A percentile compares a stretch with the other conserved stretches of the same genome.
These are phyloP conservation scores for Eupelmus urozonus DNA, from an alignment of 2,888 invertebrate species.

Conservation along the genomic window DNA sequence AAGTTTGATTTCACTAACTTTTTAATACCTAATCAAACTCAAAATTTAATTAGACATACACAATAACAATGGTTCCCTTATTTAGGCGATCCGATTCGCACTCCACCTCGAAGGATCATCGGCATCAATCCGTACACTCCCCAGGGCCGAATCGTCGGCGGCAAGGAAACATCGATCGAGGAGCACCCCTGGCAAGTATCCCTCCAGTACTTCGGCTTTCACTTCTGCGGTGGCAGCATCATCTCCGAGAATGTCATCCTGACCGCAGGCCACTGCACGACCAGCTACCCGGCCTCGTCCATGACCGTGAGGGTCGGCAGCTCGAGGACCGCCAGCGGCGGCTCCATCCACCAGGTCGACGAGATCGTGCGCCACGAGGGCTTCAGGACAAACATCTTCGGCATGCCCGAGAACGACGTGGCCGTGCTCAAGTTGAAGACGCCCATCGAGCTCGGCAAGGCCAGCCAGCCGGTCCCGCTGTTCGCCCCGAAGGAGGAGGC, in stretches of 20 bases:
- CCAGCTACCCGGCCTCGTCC: slow-evolving; percentile 64
- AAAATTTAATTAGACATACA: too few species aligned
- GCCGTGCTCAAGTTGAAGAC: slow-evolving; percentile 79
- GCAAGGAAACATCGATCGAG: slow-evolving; percentile 78
- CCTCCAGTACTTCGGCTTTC: slow-evolving; percentile 75
- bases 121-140: slow-evolving; percentile 59
- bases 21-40: too few species aligned
- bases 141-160: slow-evolving; percentile 78
- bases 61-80: too few species aligned
- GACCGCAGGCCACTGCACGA: slow-evolving; percentile 81
- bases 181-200: slow-evolving; percentile 79
- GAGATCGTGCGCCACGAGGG: slow-evolving; percentile 79
- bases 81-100: slow-evolving; percentile 20
- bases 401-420: slow-evolving; percentile 79
- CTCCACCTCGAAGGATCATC: neutral
- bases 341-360: slow-evolving; percentile 77
- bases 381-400: slow-evolving; percentile 76
- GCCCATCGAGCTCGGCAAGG: slow-evolving; percentile 77
- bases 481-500: slow-evolving; percentile 71
- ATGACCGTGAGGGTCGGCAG: slow-evolving; percentile 76
- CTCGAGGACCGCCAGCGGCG: slow-evolving; percentile 78
- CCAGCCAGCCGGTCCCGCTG: slow-evolving; percentile 77
- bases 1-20: too few species aligned
- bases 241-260: slow-evolving; percentile 78
- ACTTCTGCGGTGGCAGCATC: slow-evolving; percentile 80